These are phyloP conservation scores for Gerris lacustris DNA, from an alignment of 2,888 invertebrate genomes.

Conservation along the genomic window DNA sequence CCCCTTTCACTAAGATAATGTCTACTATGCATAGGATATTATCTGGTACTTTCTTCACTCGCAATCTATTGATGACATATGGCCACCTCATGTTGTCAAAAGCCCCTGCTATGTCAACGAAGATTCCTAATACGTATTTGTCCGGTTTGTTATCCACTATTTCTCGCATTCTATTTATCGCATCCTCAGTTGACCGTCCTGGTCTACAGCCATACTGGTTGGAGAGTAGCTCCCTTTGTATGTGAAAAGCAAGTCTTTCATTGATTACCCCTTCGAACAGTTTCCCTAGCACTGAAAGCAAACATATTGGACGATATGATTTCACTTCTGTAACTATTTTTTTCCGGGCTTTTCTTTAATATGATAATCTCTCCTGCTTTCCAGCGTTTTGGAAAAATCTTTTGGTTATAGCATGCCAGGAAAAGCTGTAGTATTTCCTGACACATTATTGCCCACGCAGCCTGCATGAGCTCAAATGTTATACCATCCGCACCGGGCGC, in stretches of 20 bases:
- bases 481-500: not conserved
- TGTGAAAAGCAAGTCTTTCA: not conserved
- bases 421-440: not conserved
- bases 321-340: conserved; percentile 6
- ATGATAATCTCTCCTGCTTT: conserved; percentile 6
- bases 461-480: not conserved
- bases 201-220: conserved; percentile 21
- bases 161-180: conserved; percentile 14
- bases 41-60: conserved; percentile 24
- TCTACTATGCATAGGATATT: conserved; percentile 30
- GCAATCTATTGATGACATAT: conserved; percentile 28
- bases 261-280: conserved; percentile 18
- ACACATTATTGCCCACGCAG: not conserved
- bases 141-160: not conserved
- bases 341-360: conserved; percentile 13
- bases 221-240: not conserved
- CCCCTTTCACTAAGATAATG: conserved; percentile 28
- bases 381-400: conserved; percentile 11
- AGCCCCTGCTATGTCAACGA: conserved; percentile 32
- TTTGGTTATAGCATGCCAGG: not conserved
- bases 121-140: not conserved
- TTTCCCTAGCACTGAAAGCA: conserved; percentile 19
- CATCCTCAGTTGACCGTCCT: conserved; percentile 20
- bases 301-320: conserved; percentile 14
- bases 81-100: conserved; percentile 35